A percentile compares a stretch with the other conserved stretches of the same genome.
Conservation (phyloP, 2,888 invertebrate species). For the Sialis fuliginosa region DNA sequence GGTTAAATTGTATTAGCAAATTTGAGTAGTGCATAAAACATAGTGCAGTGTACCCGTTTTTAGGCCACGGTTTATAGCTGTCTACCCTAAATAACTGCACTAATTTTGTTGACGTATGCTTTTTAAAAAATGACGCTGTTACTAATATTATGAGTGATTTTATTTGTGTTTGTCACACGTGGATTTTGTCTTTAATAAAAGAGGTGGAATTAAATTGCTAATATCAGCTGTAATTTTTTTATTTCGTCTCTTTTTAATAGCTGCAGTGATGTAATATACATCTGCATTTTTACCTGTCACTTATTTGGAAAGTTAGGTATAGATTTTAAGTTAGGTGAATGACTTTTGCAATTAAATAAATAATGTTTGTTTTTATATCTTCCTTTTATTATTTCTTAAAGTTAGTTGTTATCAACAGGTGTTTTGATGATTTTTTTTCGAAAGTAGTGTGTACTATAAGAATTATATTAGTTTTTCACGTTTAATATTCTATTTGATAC, state of each 20-base stretch:
- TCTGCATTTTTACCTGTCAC: neutral
- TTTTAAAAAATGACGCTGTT: neutral
- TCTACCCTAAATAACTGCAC: conserved; percentile 3
- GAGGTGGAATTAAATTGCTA: neutral
- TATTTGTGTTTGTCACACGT: too few species aligned
- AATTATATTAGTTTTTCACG: too few species aligned
- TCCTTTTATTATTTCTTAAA: too few species aligned
- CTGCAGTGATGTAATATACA: neutral
- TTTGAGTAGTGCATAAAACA: conserved; percentile 1
- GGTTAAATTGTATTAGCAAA: neutral
- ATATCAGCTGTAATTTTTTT: neutral
- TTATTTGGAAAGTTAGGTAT: conserved; percentile 1
- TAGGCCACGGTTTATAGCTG: conserved; percentile 1
- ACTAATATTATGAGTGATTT: too few species aligned
- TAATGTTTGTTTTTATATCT: too few species aligned
- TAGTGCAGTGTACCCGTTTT: conserved; percentile 3
- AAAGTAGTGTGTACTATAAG: too few species aligned
- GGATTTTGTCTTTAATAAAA: neutral
- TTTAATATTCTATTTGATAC: too few species aligned
- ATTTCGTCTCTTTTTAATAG: neutral
- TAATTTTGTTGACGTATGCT: conserved; percentile 3
- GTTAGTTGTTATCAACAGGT: too few species aligned
- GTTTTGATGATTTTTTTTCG: too few species aligned
- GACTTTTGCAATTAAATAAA: too few species aligned
- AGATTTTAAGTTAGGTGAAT: neutral